Percentiles rank a stretch among this genome's conserved stretches.
phyloP scores from a whole-genome alignment of 2,113 vertebrate genomes.

The Agapornis roseicollis region DNA sequence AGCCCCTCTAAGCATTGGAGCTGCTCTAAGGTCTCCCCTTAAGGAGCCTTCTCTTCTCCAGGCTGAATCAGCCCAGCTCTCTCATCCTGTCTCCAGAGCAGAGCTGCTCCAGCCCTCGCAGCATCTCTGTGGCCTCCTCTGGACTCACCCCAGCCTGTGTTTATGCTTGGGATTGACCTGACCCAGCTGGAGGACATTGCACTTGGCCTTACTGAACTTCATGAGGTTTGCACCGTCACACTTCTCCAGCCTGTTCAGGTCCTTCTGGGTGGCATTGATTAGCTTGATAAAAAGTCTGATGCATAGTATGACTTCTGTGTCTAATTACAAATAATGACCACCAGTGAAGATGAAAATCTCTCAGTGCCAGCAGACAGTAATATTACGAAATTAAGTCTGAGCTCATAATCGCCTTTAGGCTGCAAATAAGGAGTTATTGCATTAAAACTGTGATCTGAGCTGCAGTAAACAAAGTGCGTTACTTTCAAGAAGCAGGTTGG shows the following conservation, averaged over 20 bases:
- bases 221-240: not conserved
- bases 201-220: not conserved
- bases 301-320: not conserved
- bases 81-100: not conserved
- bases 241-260: not conserved
- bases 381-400: not conserved
- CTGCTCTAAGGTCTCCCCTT: not conserved
- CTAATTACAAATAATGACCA: not conserved
- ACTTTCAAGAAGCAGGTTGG: fast-evolving
- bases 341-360: not conserved
- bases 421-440: not conserved
- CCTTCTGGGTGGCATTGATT: not conserved
- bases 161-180: not conserved
- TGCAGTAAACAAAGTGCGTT: not conserved
- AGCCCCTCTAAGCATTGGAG: not conserved
- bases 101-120: not conserved
- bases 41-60: not conserved
- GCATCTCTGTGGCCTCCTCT: not conserved
- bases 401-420: not conserved
- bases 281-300: not conserved
- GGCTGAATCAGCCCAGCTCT: not conserved
- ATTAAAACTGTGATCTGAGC: not conserved
- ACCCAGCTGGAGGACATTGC: not conserved
- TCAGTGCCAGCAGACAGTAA: not conserved
- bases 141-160: not conserved